These are phyloP conservation scores for Bactericera cockerelli DNA, from an alignment of 1,140 invertebrate genomes.

Conservation along the genomic window DNA sequence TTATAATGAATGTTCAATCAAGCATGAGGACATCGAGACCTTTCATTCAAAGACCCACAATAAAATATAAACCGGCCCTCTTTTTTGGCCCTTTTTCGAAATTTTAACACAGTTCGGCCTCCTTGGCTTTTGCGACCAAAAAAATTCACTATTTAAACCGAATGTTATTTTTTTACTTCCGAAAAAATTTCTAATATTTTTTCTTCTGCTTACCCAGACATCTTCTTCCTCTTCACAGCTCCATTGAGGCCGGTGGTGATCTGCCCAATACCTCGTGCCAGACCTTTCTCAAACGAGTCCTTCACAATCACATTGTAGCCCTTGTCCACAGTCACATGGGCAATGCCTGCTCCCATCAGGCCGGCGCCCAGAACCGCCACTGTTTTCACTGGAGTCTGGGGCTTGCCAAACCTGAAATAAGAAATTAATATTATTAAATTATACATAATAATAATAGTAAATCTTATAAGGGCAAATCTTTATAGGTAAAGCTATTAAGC, in stretches of 20 bases:
- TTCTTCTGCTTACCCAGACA: conserved; percentile 38
- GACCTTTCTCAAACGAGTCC: conserved; percentile 65
- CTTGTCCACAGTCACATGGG: conserved; percentile 93
- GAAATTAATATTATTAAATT: not conserved
- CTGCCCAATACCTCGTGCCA: conserved; percentile 78
- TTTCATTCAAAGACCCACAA: too few relatives aligned
- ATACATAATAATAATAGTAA: not conserved
- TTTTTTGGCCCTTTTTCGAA: too few relatives aligned
- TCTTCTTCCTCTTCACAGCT: conserved; percentile 66
- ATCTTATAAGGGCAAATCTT: too few relatives aligned
- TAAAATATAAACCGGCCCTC: too few relatives aligned
- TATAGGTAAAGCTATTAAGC: too few relatives aligned
- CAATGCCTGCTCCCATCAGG: conserved; percentile 95
- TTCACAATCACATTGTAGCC: conserved; percentile 82
- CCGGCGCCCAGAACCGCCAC: conserved; percentile 88
- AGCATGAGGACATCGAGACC: too few relatives aligned
- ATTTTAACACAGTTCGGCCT: too few relatives aligned
- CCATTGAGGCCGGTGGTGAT: conserved; percentile 67
- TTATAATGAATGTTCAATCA: too few relatives aligned
- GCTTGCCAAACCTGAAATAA: conserved; percentile 22
- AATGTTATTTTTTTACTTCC: too few relatives aligned
- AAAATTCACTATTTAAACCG: too few relatives aligned
- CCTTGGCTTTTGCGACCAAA: too few relatives aligned
- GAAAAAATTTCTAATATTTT: too few relatives aligned
- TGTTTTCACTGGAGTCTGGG: conserved; percentile 28